Evolutionary conservation across 92 coral and sea anemone genomes (phyloP), one percentile per base, ranked within the genome.

Genomic region (Virgularia gustaviana): DNA sequence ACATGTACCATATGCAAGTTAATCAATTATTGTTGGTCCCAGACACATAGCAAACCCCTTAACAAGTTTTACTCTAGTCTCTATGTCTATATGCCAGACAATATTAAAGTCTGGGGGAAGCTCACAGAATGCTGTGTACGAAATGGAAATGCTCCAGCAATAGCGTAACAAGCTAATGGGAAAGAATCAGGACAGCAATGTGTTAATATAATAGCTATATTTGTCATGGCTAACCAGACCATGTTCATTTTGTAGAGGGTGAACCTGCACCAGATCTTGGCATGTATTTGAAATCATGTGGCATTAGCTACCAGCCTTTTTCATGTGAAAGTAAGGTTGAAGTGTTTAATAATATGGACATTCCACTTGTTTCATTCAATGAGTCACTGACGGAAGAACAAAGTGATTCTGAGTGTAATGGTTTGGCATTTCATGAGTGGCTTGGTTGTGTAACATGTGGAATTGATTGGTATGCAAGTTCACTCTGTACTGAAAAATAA

Each of bases 391-490:
- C 54, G 27, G 58, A 52, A 2, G 58, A 22, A 22, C 30, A 52
- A 52, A 12, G 37, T 27, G 75, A 35, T 36, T 15, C 55, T 0
- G 49, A 63, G 36, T 89, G 89, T 36, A 84, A 85, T 72, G 83
- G 85, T 15, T 33, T 74, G 58, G 60, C 81, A 33, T 94, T 94
- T 57, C 86, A 86, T 80, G 99, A 94, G 71, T 94, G 99, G 99
- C 85, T 94, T 33, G 99, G 99, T 9, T 78, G 95, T 64, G 37
- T 85, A 37, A 85, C 87, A 0, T 94, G 99, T 80, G 90, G 85
- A 29, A 61, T 94, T 65, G 99, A 89, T 53, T 89, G 99, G 99
- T 94, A 85, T 76, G 88, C 10, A 16, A 12, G 9, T 19, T 23
- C 23, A 19, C 18, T 31, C 3, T 51, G 38, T 15, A 20, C 22